These are phyloP conservation scores for Microtus richardsoni DNA, from an alignment of 2,113 vertebrate genomes.

Conservation along the genomic window DNA sequence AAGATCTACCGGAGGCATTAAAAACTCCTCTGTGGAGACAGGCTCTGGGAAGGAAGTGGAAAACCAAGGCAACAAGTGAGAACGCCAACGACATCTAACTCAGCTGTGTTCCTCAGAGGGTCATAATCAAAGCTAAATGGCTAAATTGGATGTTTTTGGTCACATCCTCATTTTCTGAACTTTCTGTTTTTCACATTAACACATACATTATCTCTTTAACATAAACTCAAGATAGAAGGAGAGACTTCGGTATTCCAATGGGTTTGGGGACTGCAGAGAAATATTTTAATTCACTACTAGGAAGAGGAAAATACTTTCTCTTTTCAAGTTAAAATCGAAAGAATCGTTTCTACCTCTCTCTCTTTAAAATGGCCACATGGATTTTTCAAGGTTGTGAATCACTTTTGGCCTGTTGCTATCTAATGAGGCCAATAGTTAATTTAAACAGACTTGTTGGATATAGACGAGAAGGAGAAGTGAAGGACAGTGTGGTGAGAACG, in stretches of 20 bases:
- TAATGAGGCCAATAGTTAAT: constrained; percentile 19
- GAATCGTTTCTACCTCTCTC: neutral
- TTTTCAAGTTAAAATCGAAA: constrained; percentile 23
- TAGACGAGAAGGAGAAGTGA: neutral
- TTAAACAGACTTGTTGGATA: neutral
- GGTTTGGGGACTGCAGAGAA: neutral
- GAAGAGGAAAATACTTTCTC: neutral
- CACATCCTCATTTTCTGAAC: neutral
- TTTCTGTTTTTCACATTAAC: neutral
- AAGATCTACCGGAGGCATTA: neutral
- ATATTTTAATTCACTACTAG: constrained; percentile 11
- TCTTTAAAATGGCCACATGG: neutral
- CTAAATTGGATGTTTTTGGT: neutral
- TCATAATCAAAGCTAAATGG: neutral
- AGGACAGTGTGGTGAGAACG: neutral
- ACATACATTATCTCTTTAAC: neutral
- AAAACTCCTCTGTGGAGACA: neutral
- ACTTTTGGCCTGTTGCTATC: neutral
- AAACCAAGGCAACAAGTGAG: neutral
- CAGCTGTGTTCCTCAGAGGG: neutral
- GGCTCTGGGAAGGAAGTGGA: neutral
- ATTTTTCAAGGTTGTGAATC: neutral
- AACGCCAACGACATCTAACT: neutral
- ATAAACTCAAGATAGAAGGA: neutral
- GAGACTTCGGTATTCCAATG: neutral